phyloP scores from a whole-genome alignment of 2,797 vertebrate genomes.

The Neostethus bicornis region DNA sequence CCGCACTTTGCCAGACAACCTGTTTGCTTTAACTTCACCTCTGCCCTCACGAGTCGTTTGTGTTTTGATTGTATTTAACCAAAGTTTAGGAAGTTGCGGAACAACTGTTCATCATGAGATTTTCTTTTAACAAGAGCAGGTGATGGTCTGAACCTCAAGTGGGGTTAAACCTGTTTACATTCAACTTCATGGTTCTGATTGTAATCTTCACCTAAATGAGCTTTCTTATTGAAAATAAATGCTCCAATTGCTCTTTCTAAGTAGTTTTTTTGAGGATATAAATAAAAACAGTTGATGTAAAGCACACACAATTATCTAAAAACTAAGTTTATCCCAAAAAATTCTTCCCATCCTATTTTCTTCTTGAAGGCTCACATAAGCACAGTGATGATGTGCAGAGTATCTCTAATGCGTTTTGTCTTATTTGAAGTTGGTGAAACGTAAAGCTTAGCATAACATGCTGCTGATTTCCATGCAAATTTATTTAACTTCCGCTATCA shows the following conservation, averaged over 20 bases:
- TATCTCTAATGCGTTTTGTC: constrained; percentile 13
- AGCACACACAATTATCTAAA: constrained; percentile 4
- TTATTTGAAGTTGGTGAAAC: constrained; percentile 21
- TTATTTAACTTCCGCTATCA: constrained; percentile 39
- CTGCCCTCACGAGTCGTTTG: constrained; percentile 20
- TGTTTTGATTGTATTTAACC: too few relatives aligned
- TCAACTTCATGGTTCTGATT: background rate
- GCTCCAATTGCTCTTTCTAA: background rate
- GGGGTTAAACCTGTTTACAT: background rate
- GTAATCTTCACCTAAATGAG: background rate
- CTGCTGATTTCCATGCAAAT: constrained; percentile 46
- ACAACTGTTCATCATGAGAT: background rate
- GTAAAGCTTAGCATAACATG: constrained; percentile 15
- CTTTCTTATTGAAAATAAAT: background rate
- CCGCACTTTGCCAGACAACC: too few relatives aligned
- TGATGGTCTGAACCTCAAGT: too few relatives aligned
- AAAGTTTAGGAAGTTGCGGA: constrained; percentile 1
- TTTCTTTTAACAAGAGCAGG: too few relatives aligned
- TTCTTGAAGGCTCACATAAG: background rate
- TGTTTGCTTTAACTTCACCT: constrained; percentile 3
- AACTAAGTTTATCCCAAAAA: background rate
- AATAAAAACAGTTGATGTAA: background rate
- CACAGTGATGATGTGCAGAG: background rate
- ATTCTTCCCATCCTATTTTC: constrained; percentile 8
- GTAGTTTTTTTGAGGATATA: background rate